Evolutionary conservation across 2,113 vertebrate species (phyloP), one percentile per base, ranked within the genome.

Genomic region (Eclectus roratus): DNA sequence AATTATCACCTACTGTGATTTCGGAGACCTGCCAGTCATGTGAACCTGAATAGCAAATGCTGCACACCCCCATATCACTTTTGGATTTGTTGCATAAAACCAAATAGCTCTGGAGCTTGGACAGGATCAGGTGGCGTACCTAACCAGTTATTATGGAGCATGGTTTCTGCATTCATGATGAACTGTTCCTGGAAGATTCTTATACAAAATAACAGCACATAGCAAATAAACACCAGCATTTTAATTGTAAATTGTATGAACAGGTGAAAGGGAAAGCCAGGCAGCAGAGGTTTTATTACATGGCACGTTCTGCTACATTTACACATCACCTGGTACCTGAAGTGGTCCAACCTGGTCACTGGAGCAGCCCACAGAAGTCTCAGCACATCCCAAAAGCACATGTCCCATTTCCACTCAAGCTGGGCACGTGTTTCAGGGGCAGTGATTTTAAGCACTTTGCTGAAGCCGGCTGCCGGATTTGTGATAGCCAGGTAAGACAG

Each of bases 151-250:
- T 85, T 77, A 61, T 0, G 0, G 63, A 53, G 13, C 31, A 58
- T 0, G 0, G 16, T 33, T 92, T 82, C 68, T 63, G 71, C 9
- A 18, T 72, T 74, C 76, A n/a, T 44, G 46, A 56, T 65, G 41
- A 89, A 68, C 21, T 0, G 0, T 35, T 85, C 63, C 61, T 56
- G 39, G 37, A 94, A 84, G 17, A 80, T 49, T 85, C 41, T 56
- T 87, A 52, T 27, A 72, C 63, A 82, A 94, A 90, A 64, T 55
- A 65, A 82, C 3, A 9, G n/a, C 55, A 92, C 83, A 83, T 11
- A 63, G 53, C 27, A 91, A 81, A 91, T 31, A 49, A 6, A 41
- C 61, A 76, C 17, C 4, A 63, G 31, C 12, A 19, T 56, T 74
- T 91, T 82, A 63, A 70, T 14, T 46, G 15, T 39, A n/a, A 81